Percentiles rank a stretch among this genome's conserved stretches.
Conservation (phyloP, 1,140 invertebrate species). For the Papilio aristodemus region DNA sequence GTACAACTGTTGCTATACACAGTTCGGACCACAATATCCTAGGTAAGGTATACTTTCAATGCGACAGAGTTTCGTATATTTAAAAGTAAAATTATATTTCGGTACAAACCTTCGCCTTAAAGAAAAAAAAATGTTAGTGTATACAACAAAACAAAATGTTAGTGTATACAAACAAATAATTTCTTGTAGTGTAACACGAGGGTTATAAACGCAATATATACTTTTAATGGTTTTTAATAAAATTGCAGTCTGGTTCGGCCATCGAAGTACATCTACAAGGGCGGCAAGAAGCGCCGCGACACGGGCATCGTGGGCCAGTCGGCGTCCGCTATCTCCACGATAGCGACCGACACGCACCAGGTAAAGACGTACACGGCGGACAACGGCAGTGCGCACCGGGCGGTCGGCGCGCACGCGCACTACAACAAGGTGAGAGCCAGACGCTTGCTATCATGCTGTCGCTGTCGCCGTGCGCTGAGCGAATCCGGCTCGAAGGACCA, state of each 20-base stretch:
- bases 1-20: constrained; percentile 96
- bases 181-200: too few species aligned
- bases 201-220: too few species aligned
- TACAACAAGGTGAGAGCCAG: constrained; percentile 92
- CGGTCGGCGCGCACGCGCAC: constrained; percentile 88
- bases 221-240: too few species aligned
- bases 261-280: constrained; percentile 71
- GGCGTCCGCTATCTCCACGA: constrained; percentile 71
- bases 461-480: neutral
- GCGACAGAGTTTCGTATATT: too few species aligned
- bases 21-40: constrained; percentile 98
- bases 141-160: too few species aligned
- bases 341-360: constrained; percentile 77
- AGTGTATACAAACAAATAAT: too few species aligned
- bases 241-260: constrained; percentile 68
- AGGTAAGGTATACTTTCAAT: constrained; percentile 83
- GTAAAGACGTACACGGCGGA: constrained; percentile 98
- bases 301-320: constrained; percentile 44
- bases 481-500: constrained; percentile 10
- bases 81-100: too few species aligned
- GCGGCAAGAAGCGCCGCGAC: constrained; percentile 70
- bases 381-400: constrained; percentile 88
- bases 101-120: too few species aligned
- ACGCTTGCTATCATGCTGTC: constrained; percentile 45
- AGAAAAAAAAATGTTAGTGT: too few species aligned